Conservation (phyloP, 2,888 invertebrate species). For the Cephus pygmeus region DNA sequence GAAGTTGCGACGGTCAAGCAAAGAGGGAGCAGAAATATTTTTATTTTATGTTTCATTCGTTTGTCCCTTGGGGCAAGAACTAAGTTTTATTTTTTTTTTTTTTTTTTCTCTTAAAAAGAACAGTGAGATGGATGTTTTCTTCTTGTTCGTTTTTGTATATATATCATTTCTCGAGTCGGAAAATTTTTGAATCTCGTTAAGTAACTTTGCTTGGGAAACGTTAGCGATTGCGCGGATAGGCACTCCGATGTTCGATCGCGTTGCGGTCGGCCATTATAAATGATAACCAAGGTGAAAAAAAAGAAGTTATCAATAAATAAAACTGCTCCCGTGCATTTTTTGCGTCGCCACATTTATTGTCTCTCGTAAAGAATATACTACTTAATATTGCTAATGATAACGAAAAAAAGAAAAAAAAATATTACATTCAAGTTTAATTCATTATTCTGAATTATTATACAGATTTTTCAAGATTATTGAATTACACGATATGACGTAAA, state of each 20-base stretch:
- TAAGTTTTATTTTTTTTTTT: too few relatives aligned
- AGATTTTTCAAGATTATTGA: slow-evolving; percentile 4
- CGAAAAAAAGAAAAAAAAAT: background rate
- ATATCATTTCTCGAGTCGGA: background rate
- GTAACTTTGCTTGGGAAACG: background rate
- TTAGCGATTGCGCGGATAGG: background rate
- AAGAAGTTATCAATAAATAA: slow-evolving; percentile 27
- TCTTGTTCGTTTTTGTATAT: background rate
- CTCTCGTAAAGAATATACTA: slow-evolving; percentile 10
- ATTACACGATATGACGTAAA: background rate
- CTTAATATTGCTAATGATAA: too few relatives aligned
- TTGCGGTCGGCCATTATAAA: slow-evolving; percentile 20
- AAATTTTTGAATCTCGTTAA: background rate
- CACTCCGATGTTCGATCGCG: slow-evolving; percentile 20
- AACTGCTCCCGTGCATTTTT: slow-evolving; percentile 34
- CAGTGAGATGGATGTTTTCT: background rate
- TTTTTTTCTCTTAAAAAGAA: background rate
- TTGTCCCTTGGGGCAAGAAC: background rate
- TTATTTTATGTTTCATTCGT: background rate
- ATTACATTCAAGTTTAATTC: slow-evolving; percentile 18
- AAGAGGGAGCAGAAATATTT: background rate
- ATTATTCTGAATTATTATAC: slow-evolving; percentile 20
- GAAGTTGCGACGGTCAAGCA: background rate
- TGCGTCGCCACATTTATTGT: slow-evolving; percentile 27
- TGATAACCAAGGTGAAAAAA: background rate